Conservation (phyloP, 2,888 invertebrate genomes). For the Scrobipalpa costella region DNA sequence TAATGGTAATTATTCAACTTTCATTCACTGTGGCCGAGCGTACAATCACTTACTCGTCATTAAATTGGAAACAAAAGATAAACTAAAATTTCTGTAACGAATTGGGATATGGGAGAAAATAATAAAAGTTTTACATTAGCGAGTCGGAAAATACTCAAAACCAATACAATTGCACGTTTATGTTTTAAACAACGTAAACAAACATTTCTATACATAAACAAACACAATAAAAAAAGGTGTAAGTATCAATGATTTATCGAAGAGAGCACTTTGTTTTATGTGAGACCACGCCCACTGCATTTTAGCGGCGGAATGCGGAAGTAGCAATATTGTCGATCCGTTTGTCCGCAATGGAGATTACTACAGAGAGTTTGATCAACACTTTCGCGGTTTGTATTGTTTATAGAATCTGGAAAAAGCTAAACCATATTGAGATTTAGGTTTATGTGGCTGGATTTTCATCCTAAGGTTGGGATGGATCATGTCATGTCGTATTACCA, state of each 20-base stretch:
- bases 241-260: neutral
- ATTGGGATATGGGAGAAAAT: too few relatives aligned
- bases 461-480: too few relatives aligned
- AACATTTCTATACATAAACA: neutral
- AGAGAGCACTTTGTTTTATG: conserved; percentile 10
- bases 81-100: too few relatives aligned
- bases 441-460: too few relatives aligned
- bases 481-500: too few relatives aligned
- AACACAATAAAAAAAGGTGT: neutral
- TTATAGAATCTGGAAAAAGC: too few relatives aligned
- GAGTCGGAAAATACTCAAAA: neutral
- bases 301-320: conserved; percentile 17
- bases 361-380: neutral
- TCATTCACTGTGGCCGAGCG: too few relatives aligned
- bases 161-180: neutral
- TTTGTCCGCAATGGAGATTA: conserved; percentile 4
- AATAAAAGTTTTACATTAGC: too few relatives aligned
- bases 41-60: too few relatives aligned
- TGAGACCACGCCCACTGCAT: conserved; percentile 8
- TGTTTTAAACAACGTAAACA: neutral
- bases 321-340: conserved; percentile 9
- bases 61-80: too few relatives aligned
- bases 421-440: too few relatives aligned
- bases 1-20: too few relatives aligned
- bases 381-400: conserved; percentile 5